Evolutionary conservation across 2,888 invertebrate species (phyloP).

Genomic region (Junonia oenone): DNA sequence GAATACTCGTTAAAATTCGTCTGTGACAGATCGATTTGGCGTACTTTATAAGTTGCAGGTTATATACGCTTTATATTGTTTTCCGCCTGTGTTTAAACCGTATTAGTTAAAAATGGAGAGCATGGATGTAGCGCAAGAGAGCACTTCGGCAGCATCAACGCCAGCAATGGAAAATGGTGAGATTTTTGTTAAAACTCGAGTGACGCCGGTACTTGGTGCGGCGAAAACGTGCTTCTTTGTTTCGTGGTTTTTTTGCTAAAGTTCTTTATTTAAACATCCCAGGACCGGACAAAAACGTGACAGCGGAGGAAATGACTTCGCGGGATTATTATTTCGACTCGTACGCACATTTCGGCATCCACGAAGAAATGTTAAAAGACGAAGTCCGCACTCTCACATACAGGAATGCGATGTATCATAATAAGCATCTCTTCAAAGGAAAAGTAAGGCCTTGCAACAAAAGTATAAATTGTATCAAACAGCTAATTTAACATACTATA

Average conservation of each 20-base stretch:
- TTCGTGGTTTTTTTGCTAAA: slow-evolving; percentile 31
- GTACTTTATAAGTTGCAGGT: slow-evolving; percentile 57
- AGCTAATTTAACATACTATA: no score
- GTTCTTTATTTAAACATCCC: slow-evolving; percentile 29
- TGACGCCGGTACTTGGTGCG: slow-evolving; percentile 42
- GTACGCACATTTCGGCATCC: slow-evolving; percentile 99
- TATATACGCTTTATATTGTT: slow-evolving; percentile 52
- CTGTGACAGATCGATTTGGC: slow-evolving; percentile 64
- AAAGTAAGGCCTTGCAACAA: slow-evolving; percentile 73
- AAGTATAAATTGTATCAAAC: neutral
- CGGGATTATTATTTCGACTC: slow-evolving; percentile 99
- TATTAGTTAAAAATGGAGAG: slow-evolving; percentile 61
- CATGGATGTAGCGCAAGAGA: slow-evolving; percentile 73
- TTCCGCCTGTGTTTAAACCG: slow-evolving; percentile 26
- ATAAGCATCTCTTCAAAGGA: slow-evolving; percentile 97
- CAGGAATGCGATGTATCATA: slow-evolving; percentile 99
- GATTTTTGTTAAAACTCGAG: slow-evolving; percentile 33
- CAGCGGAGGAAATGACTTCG: slow-evolving; percentile 98
- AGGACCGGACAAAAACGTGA: slow-evolving; percentile 77
- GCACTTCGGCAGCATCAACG: slow-evolving; percentile 61
- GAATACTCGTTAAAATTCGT: slow-evolving; percentile 21
- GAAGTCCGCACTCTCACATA: slow-evolving; percentile 99
- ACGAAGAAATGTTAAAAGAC: slow-evolving; percentile 99
- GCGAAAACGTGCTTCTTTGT: slow-evolving; percentile 62
- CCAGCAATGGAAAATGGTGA: slow-evolving; percentile 71